These are phyloP conservation scores for Ptiloglossa arizonensis DNA, from an alignment of 1,140 invertebrate genomes.

Conservation along the genomic window DNA sequence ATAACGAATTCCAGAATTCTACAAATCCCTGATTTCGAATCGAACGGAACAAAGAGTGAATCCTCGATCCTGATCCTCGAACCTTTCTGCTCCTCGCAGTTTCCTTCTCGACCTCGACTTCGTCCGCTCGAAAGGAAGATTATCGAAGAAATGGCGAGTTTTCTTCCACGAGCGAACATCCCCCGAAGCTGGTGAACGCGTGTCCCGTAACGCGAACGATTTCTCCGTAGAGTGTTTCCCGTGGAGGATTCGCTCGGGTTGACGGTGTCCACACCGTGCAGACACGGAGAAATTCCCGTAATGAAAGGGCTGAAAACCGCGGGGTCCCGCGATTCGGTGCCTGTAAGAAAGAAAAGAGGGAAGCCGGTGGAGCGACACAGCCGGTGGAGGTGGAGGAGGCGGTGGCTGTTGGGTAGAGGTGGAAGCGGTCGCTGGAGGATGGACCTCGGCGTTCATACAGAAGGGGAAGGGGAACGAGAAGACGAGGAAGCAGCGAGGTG, in stretches of 20 bases:
- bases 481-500: slow-evolving; percentile 27
- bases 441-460: slow-evolving; percentile 16
- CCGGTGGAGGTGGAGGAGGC: slow-evolving; percentile 42
- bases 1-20: too few species aligned
- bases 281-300: slow-evolving; percentile 70
- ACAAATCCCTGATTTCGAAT: too few species aligned
- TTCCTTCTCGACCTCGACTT: too few species aligned
- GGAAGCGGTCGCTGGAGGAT: slow-evolving; percentile 44
- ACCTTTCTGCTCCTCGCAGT: too few species aligned
- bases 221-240: background rate
- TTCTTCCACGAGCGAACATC: too few species aligned
- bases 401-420: slow-evolving; percentile 35
- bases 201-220: background rate
- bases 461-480: slow-evolving; percentile 35
- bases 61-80: too few species aligned
- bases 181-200: too few species aligned
- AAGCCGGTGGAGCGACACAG: slow-evolving; percentile 28
- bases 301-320: slow-evolving; percentile 71
- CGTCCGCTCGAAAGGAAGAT: too few species aligned
- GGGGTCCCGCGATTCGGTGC: slow-evolving; percentile 44
- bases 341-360: slow-evolving; percentile 30
- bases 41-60: too few species aligned
- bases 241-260: background rate
- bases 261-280: slow-evolving; percentile 45
- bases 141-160: too few species aligned